Evolutionary conservation across 2,797 vertebrate species (phyloP).

Genomic region (Garrulus glandarius): DNA sequence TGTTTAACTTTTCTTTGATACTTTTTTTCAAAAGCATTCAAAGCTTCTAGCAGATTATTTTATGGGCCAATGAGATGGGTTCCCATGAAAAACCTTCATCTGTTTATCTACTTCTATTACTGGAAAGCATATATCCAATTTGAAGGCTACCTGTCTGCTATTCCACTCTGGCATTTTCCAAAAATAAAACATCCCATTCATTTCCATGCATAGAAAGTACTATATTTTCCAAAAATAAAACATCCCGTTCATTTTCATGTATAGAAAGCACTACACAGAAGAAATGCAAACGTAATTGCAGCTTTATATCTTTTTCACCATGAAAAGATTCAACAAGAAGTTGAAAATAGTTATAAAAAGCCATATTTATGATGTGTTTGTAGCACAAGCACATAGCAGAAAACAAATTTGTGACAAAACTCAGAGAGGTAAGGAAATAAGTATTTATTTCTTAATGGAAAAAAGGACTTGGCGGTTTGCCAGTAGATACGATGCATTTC

Average conservation of each 20-base stretch:
- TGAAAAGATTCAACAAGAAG: background rate
- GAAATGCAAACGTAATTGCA: background rate
- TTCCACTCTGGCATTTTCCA: background rate
- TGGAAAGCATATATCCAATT: background rate
- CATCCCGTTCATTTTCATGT: background rate
- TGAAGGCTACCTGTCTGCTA: background rate
- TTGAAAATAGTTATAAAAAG: background rate
- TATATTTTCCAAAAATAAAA: background rate
- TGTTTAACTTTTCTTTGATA: background rate
- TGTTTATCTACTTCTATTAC: background rate
- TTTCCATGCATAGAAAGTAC: background rate
- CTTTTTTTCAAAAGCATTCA: background rate
- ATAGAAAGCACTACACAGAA: background rate
- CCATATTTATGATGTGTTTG: background rate
- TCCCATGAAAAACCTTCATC: background rate
- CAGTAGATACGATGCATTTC: background rate
- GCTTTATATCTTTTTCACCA: background rate
- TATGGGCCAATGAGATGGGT: fast-evolving
- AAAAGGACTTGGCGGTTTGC: background rate
- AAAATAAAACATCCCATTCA: background rate
- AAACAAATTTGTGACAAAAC: background rate
- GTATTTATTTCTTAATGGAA: background rate
- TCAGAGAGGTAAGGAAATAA: background rate
- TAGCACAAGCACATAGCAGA: background rate
- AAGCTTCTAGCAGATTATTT: background rate